Evolutionary conservation across 1,140 invertebrate species (phyloP).

Genomic region (Sitophilus oryzae): DNA sequence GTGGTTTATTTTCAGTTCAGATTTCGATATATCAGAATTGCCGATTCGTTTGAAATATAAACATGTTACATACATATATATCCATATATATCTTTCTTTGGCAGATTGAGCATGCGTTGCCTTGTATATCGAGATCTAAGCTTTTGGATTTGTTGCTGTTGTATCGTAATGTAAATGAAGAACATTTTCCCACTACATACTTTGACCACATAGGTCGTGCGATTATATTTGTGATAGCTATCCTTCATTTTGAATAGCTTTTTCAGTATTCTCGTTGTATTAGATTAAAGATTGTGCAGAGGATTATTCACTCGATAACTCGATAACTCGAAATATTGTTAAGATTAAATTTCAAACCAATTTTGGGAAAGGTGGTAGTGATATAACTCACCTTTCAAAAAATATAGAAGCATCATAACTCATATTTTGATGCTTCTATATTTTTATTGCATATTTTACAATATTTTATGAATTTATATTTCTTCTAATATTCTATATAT

Average conservation of each 20-base stretch:
- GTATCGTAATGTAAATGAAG: constrained; percentile 32
- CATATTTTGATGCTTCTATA: too few species aligned
- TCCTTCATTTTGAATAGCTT: constrained; percentile 37
- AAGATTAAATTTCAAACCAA: too few species aligned
- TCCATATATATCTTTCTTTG: constrained; percentile 8
- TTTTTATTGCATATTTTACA: too few species aligned
- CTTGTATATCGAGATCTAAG: constrained; percentile 19
- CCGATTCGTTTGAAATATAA: not conserved
- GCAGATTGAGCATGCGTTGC: constrained; percentile 8
- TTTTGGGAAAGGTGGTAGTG: too few species aligned
- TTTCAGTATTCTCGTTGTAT: constrained; percentile 32
- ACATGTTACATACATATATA: constrained; percentile 8
- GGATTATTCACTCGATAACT: too few species aligned
- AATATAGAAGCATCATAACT: too few species aligned
- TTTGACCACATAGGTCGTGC: constrained; percentile 29
- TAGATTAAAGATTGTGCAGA: constrained; percentile 18
- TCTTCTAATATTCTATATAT: too few species aligned
- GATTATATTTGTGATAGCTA: constrained; percentile 42
- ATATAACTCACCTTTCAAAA: too few species aligned
- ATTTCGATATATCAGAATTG: constrained; percentile 24
- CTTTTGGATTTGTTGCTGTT: constrained; percentile 12
- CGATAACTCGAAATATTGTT: too few species aligned
- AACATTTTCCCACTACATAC: constrained; percentile 33
- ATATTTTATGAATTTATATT: too few species aligned
- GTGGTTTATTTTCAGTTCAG: constrained; percentile 21